These are phyloP conservation scores for Ennomos fuscantarius DNA, from an alignment of 2,888 invertebrate genomes.

Conservation along the genomic window DNA sequence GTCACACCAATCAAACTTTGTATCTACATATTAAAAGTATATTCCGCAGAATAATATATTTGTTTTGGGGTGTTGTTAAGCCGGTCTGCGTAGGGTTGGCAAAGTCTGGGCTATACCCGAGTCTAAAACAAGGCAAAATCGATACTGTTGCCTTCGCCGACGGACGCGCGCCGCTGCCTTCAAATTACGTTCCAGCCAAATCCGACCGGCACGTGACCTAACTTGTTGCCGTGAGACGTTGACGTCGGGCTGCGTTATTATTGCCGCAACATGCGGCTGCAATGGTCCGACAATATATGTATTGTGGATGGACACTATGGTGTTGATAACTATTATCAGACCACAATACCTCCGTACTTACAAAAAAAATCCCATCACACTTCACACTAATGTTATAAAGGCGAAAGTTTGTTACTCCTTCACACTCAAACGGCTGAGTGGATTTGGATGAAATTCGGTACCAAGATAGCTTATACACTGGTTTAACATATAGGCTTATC, in stretches of 20 bases:
- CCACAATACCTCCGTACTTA: no score
- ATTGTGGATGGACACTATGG: no score
- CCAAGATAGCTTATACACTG: no score
- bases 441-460: no score
- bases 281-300: conserved; percentile 21
- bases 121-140: conserved; percentile 72
- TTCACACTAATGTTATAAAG: no score
- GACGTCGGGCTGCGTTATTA: conserved; percentile 46
- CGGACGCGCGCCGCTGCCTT: conserved; percentile 76
- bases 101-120: conserved; percentile 64
- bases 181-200: conserved; percentile 74
- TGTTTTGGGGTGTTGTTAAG: conserved; percentile 43
- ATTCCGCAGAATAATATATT: conserved; percentile 41
- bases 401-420: no score
- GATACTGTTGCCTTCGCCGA: conserved; percentile 70
- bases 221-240: conserved; percentile 77
- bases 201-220: conserved; percentile 79
- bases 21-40: conserved; percentile 39
- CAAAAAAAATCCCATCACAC: no score
- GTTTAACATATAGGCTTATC: no score
- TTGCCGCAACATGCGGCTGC: conserved; percentile 44
- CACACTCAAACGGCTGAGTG: no score
- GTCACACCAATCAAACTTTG: conserved; percentile 43
- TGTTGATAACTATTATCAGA: no score
- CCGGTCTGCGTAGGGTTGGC: conserved; percentile 49